Percentiles rank a stretch among this genome's conserved stretches.
These are phyloP conservation scores for Monochamus saltuarius DNA, from an alignment of 1,140 invertebrate species.

Conservation along the genomic window DNA sequence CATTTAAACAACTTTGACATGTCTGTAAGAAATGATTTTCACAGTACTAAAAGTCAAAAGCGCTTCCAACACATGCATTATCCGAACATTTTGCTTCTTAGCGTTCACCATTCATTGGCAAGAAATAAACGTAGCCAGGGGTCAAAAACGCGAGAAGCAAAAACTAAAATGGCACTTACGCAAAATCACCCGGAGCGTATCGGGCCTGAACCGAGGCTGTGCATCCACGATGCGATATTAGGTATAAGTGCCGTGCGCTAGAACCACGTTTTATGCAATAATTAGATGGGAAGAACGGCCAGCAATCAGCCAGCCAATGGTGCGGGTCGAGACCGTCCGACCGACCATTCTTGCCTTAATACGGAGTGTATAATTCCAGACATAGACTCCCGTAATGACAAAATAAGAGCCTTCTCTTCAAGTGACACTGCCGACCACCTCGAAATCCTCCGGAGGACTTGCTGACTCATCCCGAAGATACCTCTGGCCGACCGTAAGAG, in stretches of 20 bases:
- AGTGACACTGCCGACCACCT: slow-evolving; percentile 35
- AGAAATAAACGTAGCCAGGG: no score
- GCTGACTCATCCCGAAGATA: not conserved
- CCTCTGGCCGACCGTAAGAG: slow-evolving; percentile 36
- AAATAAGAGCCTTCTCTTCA: slow-evolving; percentile 46
- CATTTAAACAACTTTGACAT: no score
- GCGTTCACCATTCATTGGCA: no score
- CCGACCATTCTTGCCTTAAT: slow-evolving; percentile 23
- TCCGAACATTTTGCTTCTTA: no score
- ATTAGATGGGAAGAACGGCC: slow-evolving; percentile 30
- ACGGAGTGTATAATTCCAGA: slow-evolving; percentile 44
- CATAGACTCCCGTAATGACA: slow-evolving; percentile 49
- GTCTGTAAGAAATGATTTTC: no score
- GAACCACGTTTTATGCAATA: slow-evolving; percentile 32
- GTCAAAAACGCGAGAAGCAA: no score
- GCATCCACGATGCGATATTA: slow-evolving; percentile 27
- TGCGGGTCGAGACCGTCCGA: slow-evolving; percentile 22
- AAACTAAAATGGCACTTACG: no score
- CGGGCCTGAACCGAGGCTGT: no score
- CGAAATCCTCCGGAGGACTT: not conserved
- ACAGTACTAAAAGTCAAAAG: no score
- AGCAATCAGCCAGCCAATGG: slow-evolving; percentile 38
- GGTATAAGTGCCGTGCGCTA: slow-evolving; percentile 27
- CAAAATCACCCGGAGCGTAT: no score
- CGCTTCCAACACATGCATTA: no score